Evolutionary conservation across 1,140 invertebrate genomes (phyloP).

Genomic region (Drosophila nannoptera): DNA sequence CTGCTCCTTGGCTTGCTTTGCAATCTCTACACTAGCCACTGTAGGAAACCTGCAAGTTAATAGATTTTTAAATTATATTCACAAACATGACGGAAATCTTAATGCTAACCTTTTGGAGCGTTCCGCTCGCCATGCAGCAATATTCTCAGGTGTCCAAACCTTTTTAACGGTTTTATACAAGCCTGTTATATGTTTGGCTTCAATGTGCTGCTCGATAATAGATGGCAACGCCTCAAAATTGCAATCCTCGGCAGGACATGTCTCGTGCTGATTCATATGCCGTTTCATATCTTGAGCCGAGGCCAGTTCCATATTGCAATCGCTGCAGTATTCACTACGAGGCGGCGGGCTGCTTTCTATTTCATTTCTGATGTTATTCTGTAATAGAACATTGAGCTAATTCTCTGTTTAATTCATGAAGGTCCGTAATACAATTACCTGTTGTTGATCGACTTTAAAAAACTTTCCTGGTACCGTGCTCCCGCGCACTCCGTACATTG

Average conservation of each 20-base stretch:
- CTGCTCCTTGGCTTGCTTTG: conserved; percentile 83
- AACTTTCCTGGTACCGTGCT: conserved; percentile 71
- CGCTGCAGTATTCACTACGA: conserved; percentile 83
- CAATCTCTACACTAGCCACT: conserved; percentile 84
- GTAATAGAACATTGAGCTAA: neutral
- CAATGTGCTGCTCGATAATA: conserved; percentile 88
- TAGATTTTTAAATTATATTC: neutral
- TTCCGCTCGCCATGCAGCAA: conserved; percentile 89
- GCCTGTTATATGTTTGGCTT: conserved; percentile 89
- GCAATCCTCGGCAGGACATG: conserved; percentile 90
- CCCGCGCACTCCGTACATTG: conserved; percentile 79
- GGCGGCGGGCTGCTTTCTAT: conserved; percentile 17
- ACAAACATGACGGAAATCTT: neutral
- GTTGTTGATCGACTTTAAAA: conserved; percentile 18
- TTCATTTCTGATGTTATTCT: neutral
- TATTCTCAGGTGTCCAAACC: conserved; percentile 87
- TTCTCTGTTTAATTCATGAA: neutral
- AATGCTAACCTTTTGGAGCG: conserved; percentile 82
- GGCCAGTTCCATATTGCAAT: conserved; percentile 87
- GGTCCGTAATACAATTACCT: conserved; percentile 10
- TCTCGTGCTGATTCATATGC: conserved; percentile 85
- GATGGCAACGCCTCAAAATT: conserved; percentile 88
- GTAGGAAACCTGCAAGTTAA: conserved; percentile 82
- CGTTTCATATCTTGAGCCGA: conserved; percentile 81
- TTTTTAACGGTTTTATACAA: conserved; percentile 87